Evolutionary conservation across 2,888 invertebrate genomes (phyloP), one percentile per base, ranked within the genome.

Genomic region (Caenorhabditis wallacei): DNA sequence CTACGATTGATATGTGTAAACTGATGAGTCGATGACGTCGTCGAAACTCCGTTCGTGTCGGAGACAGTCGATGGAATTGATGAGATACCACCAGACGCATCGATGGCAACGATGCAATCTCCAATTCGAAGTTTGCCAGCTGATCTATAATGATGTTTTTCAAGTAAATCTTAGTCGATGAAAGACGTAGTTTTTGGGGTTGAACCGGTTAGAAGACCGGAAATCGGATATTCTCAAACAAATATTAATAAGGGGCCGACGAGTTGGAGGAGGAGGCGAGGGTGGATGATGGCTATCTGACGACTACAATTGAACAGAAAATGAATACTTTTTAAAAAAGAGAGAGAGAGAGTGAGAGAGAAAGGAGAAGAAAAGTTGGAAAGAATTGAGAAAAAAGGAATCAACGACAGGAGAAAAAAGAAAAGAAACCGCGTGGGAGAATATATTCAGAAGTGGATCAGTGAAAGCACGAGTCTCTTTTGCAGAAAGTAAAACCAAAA

Each of bases 71-170:
- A 37, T 66, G 63, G 53, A 51, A 66, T 59, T 66, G 64, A 59
- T 56, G 80, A 57, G 11, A 71, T 76, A 53, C 66, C 64, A 53
- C 71, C 72, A 56, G 72, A 66, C 74, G 82, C 76, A 83, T 80
- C 83, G 79, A 83, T 80, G 59, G 69, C 85, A 57, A 89, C 69
- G 53, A 88, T 75, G 79, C 89, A 86, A 76, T 90, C 90, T 70
- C 89, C 90, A 63, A 90, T 88, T 24, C 89, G 90, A 68, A 90
- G 84, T 69, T 85, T 86, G 76, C 89, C 90, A 68, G 78, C 57
- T 57, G 88, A 85, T 81, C 89, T 89, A 84, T 59, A 88, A 85
- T 71, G 53, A 68, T 11, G 57, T 20, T 40, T 53, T 48, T 48
- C 10, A 43, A 43, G 40, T 8, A 30, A 48, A 26, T 24, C 22